Conservation (phyloP, 1,140 invertebrate species). For the Zaprionus ghesquierei region DNA sequence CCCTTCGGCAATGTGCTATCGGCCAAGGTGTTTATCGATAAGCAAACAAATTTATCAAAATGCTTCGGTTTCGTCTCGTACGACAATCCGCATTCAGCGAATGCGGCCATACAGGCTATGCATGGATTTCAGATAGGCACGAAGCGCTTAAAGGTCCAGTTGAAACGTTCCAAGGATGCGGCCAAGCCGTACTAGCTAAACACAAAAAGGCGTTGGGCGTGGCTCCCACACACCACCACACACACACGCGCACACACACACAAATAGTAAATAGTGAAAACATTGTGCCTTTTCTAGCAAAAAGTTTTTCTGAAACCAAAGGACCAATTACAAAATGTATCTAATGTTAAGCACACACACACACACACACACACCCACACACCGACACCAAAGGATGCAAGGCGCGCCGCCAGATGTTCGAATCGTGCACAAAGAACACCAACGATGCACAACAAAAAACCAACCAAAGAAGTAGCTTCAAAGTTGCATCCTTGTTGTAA, state of each 20-base stretch:
- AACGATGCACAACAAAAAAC: conserved; percentile 23
- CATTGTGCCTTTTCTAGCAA: conserved; percentile 68
- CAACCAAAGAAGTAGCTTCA: conserved; percentile 71
- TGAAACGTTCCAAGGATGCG: conserved; percentile 97
- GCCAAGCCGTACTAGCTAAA: conserved; percentile 89
- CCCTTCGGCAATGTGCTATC: conserved; percentile 98
- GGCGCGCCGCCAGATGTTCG: conserved; percentile 36
- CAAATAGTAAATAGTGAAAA: conserved; percentile 49
- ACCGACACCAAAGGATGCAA: conserved; percentile 8
- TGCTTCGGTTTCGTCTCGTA: conserved; percentile 99
- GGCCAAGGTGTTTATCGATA: conserved; percentile 99
- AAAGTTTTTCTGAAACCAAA: conserved; percentile 68
- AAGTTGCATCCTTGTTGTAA: conserved; percentile 76
- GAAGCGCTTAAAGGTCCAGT: conserved; percentile 98
- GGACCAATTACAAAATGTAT: conserved; percentile 73
- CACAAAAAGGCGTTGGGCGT: conserved; percentile 17
- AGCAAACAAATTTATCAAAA: conserved; percentile 98
- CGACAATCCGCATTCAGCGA: conserved; percentile 95
- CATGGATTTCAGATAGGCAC: conserved; percentile 98
- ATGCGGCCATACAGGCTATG: conserved; percentile 97
- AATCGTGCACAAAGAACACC: conserved; percentile 47
- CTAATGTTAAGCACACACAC: conserved; percentile 54
- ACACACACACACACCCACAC: conserved; percentile 18
- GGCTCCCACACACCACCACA: conserved; percentile 9
- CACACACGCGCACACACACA: conserved; percentile 7